phyloP scores from a whole-genome alignment of 2,113 vertebrate genomes.

The Chloropsis hardwickii region DNA sequence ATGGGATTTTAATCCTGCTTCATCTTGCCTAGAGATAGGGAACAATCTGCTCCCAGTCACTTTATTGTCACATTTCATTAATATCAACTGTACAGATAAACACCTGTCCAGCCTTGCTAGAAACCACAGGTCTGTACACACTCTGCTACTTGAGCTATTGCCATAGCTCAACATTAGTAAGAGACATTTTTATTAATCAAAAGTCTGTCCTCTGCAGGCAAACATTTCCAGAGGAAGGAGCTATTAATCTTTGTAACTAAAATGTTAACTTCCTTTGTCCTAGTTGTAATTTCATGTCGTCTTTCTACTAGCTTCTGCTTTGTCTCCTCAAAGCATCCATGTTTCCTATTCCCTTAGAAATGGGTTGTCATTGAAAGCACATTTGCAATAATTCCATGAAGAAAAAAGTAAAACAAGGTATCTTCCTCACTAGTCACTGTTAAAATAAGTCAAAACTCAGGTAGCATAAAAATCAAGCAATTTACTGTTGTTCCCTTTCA shows the following conservation, averaged over 20 bases:
- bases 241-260: not conserved
- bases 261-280: not conserved
- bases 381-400: not conserved
- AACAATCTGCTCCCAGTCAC: not conserved
- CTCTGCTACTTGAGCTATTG: not conserved
- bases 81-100: not conserved
- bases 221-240: not conserved
- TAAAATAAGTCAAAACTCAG: not conserved
- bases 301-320: not conserved
- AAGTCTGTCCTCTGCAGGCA: not conserved
- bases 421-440: not conserved
- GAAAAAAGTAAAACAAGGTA: not conserved
- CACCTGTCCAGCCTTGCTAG: not conserved
- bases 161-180: not conserved
- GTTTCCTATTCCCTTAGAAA: not conserved
- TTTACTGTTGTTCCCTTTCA: not conserved
- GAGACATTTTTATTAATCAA: not conserved
- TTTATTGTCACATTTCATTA: not conserved
- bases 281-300: not conserved
- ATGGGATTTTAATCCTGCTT: not conserved
- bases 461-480: not conserved
- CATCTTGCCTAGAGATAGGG: not conserved
- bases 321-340: not conserved
- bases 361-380: not conserved
- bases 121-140: not conserved